phyloP scores from a whole-genome alignment of 2,888 invertebrate genomes.

The Halictus quadricinctus region DNA sequence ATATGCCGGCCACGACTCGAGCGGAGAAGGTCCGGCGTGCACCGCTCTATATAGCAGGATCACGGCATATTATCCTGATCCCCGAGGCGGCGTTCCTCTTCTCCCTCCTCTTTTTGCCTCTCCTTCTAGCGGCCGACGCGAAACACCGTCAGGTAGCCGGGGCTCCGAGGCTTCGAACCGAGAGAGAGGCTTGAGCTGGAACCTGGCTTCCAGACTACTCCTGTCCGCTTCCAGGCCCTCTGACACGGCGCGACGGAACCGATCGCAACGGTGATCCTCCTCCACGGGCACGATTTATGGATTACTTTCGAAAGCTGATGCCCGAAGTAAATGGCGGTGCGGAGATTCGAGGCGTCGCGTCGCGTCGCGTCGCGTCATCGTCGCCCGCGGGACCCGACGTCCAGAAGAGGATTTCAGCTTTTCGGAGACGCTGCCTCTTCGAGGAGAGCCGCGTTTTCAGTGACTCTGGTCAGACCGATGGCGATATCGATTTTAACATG shows the following conservation, averaged over 20 bases:
- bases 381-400: background rate
- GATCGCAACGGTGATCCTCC: conserved; percentile 36
- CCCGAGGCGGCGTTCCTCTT: conserved; percentile 37
- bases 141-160: conserved; percentile 54
- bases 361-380: background rate
- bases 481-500: background rate
- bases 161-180: background rate
- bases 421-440: background rate
- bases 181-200: background rate
- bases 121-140: conserved; percentile 36
- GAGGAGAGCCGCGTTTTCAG: background rate
- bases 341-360: background rate
- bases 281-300: conserved; percentile 31
- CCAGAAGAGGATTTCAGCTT: background rate
- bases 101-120: conserved; percentile 11
- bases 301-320: conserved; percentile 14
- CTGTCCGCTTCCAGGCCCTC: background rate
- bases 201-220: conserved; percentile 28
- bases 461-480: background rate
- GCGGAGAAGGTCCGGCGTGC: conserved; percentile 21
- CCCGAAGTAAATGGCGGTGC: background rate
- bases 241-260: conserved; percentile 38
- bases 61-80: conserved; percentile 59
- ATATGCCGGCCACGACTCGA: conserved; percentile 59
- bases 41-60: conserved; percentile 47